A percentile compares a stretch with the other conserved stretches of the same genome.
Conservation (phyloP, 2,113 vertebrate species). For the Trochalopteron elliotii region DNA sequence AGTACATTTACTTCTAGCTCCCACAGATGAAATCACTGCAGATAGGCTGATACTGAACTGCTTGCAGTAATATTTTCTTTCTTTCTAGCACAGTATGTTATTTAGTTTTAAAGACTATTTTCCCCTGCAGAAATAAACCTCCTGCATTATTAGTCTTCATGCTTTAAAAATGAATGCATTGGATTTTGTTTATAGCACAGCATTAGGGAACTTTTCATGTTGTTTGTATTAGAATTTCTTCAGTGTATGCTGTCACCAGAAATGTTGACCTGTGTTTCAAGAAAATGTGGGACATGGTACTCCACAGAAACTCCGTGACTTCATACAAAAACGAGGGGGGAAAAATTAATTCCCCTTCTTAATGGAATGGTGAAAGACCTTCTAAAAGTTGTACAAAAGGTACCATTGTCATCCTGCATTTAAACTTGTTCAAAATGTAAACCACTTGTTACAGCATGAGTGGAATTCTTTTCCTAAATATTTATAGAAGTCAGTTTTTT, state of each 20-base stretch:
- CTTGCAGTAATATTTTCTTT: background rate
- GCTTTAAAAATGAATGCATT: background rate
- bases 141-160: background rate
- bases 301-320: background rate
- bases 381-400: background rate
- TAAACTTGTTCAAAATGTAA: background rate
- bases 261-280: background rate
- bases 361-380: background rate
- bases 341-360: background rate
- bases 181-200: background rate
- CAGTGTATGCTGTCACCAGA: background rate
- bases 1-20: background rate
- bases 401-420: background rate
- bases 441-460: background rate
- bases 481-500: background rate
- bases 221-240: background rate
- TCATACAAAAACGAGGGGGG: background rate
- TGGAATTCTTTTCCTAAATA: background rate
- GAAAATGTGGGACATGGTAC: background rate
- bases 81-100: background rate
- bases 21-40: background rate
- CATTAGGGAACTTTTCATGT: background rate
- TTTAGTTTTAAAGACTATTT: background rate
- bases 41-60: background rate
- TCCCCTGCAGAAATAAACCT: background rate